Base-by-base conservation (phyloP, 2,113 vertebrate species). In the Mellivora capensis region DNA sequence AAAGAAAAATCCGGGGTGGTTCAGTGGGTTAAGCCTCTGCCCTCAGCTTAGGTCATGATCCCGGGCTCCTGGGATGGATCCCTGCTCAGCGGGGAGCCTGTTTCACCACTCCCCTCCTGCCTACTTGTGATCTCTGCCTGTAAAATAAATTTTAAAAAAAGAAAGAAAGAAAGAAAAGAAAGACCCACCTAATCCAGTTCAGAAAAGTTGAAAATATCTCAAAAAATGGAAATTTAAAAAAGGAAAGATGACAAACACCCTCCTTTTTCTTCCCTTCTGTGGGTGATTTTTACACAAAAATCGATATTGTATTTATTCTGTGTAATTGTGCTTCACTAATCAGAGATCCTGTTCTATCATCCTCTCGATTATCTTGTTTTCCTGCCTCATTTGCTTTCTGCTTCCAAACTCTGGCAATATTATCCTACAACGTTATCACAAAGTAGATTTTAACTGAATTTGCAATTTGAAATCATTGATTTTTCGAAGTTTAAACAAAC, bases 401-500 rank as follows among this genome's bases (percentile, higher is more conserved):
- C 94, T 97, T 97, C 95, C 87, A 95, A 92, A 95, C 96, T 90
- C 87, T 72, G 77, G 94, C 89, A 88, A 54, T 52, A 57, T 93
- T 95, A 96, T 74, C 86, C 67, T 71, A 93, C 95, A 93, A 86
- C 94, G 96, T 94, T 57, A 96, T 81, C n/a, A 4, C 85, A 97
- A 90, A 98, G 97, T 97, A 98, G 97, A 98, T 98, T 95, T 97
- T 94, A 97, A 97, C 97, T 88, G 77, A 97, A 94, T 97, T 96
- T 96, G 54, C 77, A 80, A 94, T 98, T 96, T 95, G 87, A 96
- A 98, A 77, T 98, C 93, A 97, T 95, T 93, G 97, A 96, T 96
- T 97, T 97, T 96, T 90, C 89, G 85, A 97, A 91, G 71, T 98
- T 98, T 97, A 98, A 98, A 97, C 96, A 98, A 97, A 97, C 95